Percentiles rank a stretch among this genome's conserved stretches.
phyloP scores from a whole-genome alignment of 1,140 invertebrate genomes.

The Drosophila nannoptera region DNA sequence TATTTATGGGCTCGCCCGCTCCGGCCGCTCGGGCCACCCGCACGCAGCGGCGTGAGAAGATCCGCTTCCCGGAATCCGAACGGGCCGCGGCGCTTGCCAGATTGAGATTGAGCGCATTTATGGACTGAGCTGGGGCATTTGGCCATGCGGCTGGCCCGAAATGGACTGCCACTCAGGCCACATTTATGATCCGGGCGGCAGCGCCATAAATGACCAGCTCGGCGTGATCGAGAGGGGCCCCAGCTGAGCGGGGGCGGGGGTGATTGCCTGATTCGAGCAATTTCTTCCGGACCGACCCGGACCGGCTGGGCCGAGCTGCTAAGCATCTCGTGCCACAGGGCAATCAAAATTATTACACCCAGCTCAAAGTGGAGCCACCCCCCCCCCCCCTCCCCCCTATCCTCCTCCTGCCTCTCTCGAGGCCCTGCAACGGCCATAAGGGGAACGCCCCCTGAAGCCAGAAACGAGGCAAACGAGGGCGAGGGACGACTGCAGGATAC shows the following conservation, averaged over 20 bases:
- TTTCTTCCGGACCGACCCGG: constrained; percentile 43
- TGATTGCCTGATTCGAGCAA: constrained; percentile 57
- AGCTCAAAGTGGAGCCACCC: constrained; percentile 11
- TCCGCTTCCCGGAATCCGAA: constrained; percentile 47
- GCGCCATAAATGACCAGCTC: constrained; percentile 18
- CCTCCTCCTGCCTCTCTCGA: too few relatives aligned
- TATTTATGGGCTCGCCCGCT: constrained; percentile 58
- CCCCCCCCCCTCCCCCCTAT: not conserved
- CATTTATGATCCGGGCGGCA: constrained; percentile 43
- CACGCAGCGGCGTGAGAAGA: constrained; percentile 64
- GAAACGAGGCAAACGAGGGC: too few relatives aligned
- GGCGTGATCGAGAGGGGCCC: constrained; percentile 17
- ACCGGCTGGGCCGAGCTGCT: constrained; percentile 16
- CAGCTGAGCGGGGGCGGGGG: not conserved
- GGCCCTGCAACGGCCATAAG: constrained; percentile 6
- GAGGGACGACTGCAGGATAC: constrained; percentile 9
- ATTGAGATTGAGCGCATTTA: constrained; percentile 39
- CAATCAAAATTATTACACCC: constrained; percentile 74
- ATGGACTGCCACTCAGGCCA: constrained; percentile 21
- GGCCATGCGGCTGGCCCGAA: constrained; percentile 10
- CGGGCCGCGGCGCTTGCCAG: constrained; percentile 27
- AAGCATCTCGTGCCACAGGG: constrained; percentile 73
- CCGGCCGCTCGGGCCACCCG: constrained; percentile 53
- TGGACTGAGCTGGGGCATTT: constrained; percentile 19
- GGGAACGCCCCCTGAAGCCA: constrained; percentile 35